Evolutionary conservation across 2,797 vertebrate species (phyloP).

Genomic region (Propithecus perrieri): DNA sequence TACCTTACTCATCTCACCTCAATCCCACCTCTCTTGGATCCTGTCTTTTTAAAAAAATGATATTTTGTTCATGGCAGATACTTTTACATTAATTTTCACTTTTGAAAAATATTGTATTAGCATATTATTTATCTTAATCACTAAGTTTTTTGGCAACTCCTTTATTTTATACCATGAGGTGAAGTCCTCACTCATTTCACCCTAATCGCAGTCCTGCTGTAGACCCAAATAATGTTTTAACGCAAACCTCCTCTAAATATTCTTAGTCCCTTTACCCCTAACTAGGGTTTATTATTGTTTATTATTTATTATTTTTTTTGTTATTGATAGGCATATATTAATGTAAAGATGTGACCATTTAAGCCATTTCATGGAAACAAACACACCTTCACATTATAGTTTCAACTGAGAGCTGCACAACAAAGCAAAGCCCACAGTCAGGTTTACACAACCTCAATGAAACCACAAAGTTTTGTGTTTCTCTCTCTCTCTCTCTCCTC

Average conservation of each 20-base stretch:
- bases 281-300: background rate
- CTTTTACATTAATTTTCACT: background rate
- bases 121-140: background rate
- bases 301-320: background rate
- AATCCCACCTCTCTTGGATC: background rate
- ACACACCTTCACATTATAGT: background rate
- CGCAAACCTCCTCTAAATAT: background rate
- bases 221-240: background rate
- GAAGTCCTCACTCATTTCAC: background rate
- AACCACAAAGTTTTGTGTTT: background rate
- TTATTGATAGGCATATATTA: too few relatives aligned
- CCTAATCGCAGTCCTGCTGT: background rate
- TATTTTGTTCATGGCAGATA: background rate
- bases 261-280: background rate
- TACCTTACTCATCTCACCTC: too few relatives aligned
- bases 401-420: background rate
- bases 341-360: background rate
- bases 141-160: background rate
- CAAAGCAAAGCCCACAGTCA: background rate
- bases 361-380: background rate
- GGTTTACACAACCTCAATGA: background rate
- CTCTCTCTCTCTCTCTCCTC: rapidly evolving
- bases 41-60: background rate
- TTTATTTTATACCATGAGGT: background rate
- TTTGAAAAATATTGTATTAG: background rate